Evolutionary conservation across 2,797 vertebrate genomes (phyloP), one percentile per base, ranked within the genome.

Genomic region (Notamacropus eugenii): DNA sequence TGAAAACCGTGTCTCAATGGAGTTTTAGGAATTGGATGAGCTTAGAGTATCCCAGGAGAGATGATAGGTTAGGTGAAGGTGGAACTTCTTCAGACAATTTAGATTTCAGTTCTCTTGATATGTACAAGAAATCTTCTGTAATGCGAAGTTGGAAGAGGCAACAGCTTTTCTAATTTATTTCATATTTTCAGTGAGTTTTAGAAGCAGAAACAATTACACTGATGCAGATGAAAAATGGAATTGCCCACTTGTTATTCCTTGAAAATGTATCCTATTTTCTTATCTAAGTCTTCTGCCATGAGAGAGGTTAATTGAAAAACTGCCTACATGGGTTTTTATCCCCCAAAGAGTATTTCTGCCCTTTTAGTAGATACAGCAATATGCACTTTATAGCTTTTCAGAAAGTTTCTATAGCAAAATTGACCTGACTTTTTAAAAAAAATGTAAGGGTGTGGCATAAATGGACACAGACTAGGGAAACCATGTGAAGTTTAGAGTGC

Each of bases 401-500:
- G 40, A 50, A 87, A 87, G 40, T 87, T 50, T 87, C n/a, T 87
- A 27, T 27, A 87, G 9, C 74, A 46, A 50, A 87, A 28, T 28
- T 87, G 24, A 87, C 50, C n/a, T 8, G 1, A 16, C 19, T 74
- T 82, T 40, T 82, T 9, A 3, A 82, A 74, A 58, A 59, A 57
- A 57, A n/a, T n/a, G 5, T 82, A 82, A 82, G n/a, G 2, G 19
- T 95, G 13, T 54, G 96, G 58, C 82, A 94, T 0, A 0, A 57
- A 82, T 93, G 96, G 91, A 93, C 90, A 94, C 57, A 96, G 96
- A 97, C 91, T 10, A 90, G 93, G 62, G 27, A n/a, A 46, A 58
- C 82, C 52, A 27, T 54, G 13, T 92, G 93, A 93, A 92, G 10
- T n/a, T 92, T 29, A 91, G 31, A 8, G 1, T 0, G 0, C 57